Evolutionary conservation across 1,140 invertebrate species (phyloP), one percentile per base, ranked within the genome.

Genomic region (Carcinoscorpius rotundicauda): DNA sequence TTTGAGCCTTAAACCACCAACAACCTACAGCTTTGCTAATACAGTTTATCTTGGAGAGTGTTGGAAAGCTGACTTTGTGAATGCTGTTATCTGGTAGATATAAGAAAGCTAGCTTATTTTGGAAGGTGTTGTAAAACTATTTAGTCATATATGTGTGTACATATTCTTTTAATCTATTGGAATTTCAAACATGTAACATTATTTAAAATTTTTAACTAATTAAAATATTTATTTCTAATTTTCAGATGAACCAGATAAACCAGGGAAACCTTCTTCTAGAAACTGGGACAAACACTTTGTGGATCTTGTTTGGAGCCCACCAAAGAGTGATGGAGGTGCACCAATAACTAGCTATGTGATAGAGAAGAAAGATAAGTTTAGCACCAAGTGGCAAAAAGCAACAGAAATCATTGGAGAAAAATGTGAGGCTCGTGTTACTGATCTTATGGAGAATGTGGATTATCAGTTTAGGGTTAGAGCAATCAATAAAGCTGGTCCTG

Each of bases 401-500:
- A 81, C 83, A 63, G 91, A 94, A 81, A 74, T 90, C 4, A 87
- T 88, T 72, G 88, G 87, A 9, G 83, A 83, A 69, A 89, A 89
- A 78, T 71, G 69, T 9, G 87, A 91, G 74, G 87, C 84, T 29
- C 84, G 83, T 70, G 86, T 97, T 0, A 87, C 86, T 6, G 94
- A 97, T 76, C 81, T 99, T 50, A 85, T 91, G 60, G 93, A 98
- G 80, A 93, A 93, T 60, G 89, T 93, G 74, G 91, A 93, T 66
- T 98, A 98, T 76, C 91, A 96, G 77, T 99, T 98, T 83, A 81
- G 96, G 5, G 88, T 99, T 0, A 92, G 88, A 72, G 97, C 97
- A 5, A 78, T 81, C 4, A 80, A 80, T 68, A 76, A 76, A 62
- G 78, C 78, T 64, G 78, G 76, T 49, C 86, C 88, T 66, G 87